phyloP scores from a whole-genome alignment of 1,140 invertebrate genomes.

The Hermetia illucens region DNA sequence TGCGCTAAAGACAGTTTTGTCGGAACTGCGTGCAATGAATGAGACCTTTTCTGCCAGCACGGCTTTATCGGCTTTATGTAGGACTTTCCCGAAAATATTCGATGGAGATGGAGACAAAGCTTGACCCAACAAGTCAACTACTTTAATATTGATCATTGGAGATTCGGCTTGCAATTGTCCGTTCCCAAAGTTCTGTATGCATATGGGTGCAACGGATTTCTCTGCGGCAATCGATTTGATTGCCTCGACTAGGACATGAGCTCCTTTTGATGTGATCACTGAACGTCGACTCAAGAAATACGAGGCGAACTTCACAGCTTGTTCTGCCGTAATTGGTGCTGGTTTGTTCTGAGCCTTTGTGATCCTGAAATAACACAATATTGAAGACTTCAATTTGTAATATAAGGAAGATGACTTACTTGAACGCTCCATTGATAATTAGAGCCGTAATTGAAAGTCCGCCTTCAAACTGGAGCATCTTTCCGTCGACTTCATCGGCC shows the following conservation, averaged over 20 bases:
- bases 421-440: conserved; percentile 33
- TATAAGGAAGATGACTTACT: conserved; percentile 13
- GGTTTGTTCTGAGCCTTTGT: conserved; percentile 52
- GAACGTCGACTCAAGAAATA: conserved; percentile 84
- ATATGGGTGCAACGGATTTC: conserved; percentile 43
- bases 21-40: conserved; percentile 27
- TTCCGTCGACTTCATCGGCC: conserved; percentile 87
- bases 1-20: conserved; percentile 56
- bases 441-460: conserved; percentile 48
- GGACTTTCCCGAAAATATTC: conserved; percentile 16
- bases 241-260: conserved; percentile 62
- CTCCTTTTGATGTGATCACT: conserved; percentile 73
- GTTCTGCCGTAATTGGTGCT: conserved; percentile 55
- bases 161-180: conserved; percentile 54
- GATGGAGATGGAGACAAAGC: conserved; percentile 34
- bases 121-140: conserved; percentile 76
- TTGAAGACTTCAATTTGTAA: not conserved
- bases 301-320: conserved; percentile 79
- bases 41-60: conserved; percentile 20
- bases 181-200: conserved; percentile 60
- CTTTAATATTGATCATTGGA: conserved; percentile 56
- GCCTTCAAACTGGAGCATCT: conserved; percentile 84
- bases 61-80: conserved; percentile 18
- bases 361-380: conserved; percentile 42
- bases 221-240: conserved; percentile 33